Percentiles rank a stretch among this genome's conserved stretches.
These are phyloP conservation scores for Taphrorychus bicolor DNA, from an alignment of 2,888 invertebrate genomes.

Conservation along the genomic window DNA sequence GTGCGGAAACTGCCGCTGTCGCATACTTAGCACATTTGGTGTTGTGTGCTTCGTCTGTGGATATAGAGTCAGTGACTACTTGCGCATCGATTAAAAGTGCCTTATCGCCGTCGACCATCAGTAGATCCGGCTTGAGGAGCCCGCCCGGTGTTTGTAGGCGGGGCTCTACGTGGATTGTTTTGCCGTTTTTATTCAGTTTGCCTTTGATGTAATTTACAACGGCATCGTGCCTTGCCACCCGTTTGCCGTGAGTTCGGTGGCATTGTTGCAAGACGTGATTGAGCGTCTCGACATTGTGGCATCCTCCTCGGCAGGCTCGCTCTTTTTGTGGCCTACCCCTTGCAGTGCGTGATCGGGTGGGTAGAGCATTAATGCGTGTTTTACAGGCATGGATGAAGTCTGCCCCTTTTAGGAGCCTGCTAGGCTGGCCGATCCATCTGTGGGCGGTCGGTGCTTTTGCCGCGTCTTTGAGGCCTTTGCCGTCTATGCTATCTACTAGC, in stretches of 20 bases:
- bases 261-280: neutral
- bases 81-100: slow-evolving; percentile 47
- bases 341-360: slow-evolving; percentile 14
- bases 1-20: neutral
- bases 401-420: slow-evolving; percentile 5
- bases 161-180: neutral
- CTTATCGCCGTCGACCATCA: neutral
- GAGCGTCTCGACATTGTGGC: slow-evolving; percentile 14
- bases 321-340: slow-evolving; percentile 13
- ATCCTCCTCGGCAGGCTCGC: slow-evolving; percentile 28
- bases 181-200: neutral
- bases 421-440: slow-evolving; percentile 13
- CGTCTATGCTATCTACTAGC: slow-evolving; percentile 10
- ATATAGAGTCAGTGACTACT: neutral
- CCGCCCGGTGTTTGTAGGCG: neutral
- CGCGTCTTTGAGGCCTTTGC: neutral
- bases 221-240: neutral
- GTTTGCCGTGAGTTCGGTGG: neutral
- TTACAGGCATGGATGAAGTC: slow-evolving; percentile 14
- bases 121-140: neutral
- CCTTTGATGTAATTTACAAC: neutral
- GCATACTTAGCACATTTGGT: neutral
- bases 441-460: neutral
- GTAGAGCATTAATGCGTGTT: slow-evolving; percentile 29
- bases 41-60: neutral